Evolutionary conservation across 2,113 vertebrate genomes (phyloP), one percentile per base, ranked within the genome.

Genomic region (Verasper variegatus): DNA sequence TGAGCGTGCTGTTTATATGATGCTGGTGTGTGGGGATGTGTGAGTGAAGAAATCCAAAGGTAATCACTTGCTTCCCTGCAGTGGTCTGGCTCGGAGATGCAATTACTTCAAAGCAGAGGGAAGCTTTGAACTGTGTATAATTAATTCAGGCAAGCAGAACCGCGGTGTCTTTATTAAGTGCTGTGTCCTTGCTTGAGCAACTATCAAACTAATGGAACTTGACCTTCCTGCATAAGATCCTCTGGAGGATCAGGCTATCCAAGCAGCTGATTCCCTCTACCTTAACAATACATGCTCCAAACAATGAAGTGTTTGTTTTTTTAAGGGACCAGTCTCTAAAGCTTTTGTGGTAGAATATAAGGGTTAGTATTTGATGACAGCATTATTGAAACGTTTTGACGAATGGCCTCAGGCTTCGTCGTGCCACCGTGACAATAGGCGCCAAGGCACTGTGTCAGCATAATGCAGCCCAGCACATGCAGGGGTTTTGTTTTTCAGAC

Each of bases 91-190:
- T 70, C 49, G 12, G 64, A 85, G 75, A 76, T 61, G 75, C 78
- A 86, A 85, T 89, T 82, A 86, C 77, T 79, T 82, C 69, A 81
- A 84, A 86, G 67, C 57, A 55, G 55, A 80, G 57, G 51, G 76
- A 88, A 37, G 81, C 82, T 89, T 86, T 89, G 84, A 84, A 83
- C 83, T 87, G 80, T 79, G 64, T 76, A 18, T 88, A 88, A 90
- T 89, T 69, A 81, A 73, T 82, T 73, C 69, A 78, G 80, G 64
- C 85, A 81, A 74, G 81, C 85, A 78, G 57, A 83, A 74, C 78
- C 86, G 67, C 80, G 68, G 61, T 81, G 74, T 88, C 82, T 88
- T 89, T 81, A 86, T 88, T 87, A 87, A 90, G 71, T 59, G 63
- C 42, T 61, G 74, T 24, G 57, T 55, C 89, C 69, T 77, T 74